phyloP scores from a whole-genome alignment of 1,140 invertebrate species.

The Neodiprion lecontei region DNA sequence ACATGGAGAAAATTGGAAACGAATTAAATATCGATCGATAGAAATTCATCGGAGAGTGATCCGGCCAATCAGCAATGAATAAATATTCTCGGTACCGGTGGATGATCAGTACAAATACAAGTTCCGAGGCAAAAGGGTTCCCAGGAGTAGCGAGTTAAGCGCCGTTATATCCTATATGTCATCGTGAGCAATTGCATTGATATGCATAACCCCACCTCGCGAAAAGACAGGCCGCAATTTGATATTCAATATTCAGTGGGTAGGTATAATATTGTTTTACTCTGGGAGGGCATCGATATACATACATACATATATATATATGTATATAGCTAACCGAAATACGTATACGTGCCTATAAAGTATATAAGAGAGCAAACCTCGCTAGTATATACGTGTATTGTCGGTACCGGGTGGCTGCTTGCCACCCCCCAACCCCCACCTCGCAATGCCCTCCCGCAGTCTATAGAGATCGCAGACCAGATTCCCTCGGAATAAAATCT shows the following conservation, averaged over 20 bases:
- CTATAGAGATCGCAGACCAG: constrained; percentile 46
- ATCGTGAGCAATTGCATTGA: not conserved
- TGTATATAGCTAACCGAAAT: not conserved
- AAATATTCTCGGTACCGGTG: too few relatives aligned
- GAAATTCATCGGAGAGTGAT: too few relatives aligned
- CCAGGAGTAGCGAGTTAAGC: not conserved
- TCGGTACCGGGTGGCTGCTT: not conserved
- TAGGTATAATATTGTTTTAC: constrained; percentile 22
- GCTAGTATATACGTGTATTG: not conserved
- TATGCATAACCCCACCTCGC: constrained; percentile 5
- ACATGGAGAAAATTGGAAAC: too few relatives aligned
- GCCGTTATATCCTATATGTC: not conserved
- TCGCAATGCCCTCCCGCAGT: constrained; percentile 16
- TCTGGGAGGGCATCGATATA: constrained; percentile 22
- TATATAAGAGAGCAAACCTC: not conserved
- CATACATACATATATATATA: constrained; percentile 13
- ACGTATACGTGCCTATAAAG: constrained; percentile 5
- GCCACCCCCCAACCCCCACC: not conserved
- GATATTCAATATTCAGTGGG: constrained; percentile 18
- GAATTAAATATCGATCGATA: too few relatives aligned
- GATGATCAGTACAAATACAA: too few relatives aligned
- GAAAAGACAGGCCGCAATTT: constrained; percentile 8
- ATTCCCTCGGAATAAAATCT: constrained; percentile 55
- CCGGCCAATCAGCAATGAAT: too few relatives aligned
- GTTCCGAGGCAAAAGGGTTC: not conserved